Conservation (phyloP, 2,888 invertebrate genomes). For the Nyleta sp. region DNA sequence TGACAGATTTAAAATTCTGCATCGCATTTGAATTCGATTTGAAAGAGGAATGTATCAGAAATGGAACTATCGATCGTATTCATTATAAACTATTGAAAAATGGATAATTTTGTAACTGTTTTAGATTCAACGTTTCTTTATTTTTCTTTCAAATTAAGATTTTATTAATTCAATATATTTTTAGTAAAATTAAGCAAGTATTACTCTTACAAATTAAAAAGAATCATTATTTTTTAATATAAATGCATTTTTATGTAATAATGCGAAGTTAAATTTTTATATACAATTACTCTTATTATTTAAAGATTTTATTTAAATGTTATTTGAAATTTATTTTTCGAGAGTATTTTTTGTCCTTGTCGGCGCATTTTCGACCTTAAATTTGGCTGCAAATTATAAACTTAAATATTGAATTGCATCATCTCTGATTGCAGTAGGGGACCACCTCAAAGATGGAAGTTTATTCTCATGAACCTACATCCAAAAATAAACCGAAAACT, state of each 20-base stretch:
- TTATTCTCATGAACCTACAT: constrained; percentile 20
- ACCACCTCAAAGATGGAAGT: constrained; percentile 46
- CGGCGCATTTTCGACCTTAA: too few species aligned
- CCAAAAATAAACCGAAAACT: constrained; percentile 30
- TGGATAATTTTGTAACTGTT: constrained; percentile 9
- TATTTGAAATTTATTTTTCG: too few species aligned
- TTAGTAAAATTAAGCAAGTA: too few species aligned
- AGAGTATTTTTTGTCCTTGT: too few species aligned
- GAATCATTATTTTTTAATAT: too few species aligned
- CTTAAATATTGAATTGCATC: constrained; percentile 11
- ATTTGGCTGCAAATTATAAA: too few species aligned
- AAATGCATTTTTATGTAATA: too few species aligned
- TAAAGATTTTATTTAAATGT: too few species aligned
- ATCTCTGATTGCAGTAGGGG: constrained; percentile 11
- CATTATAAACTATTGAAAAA: constrained; percentile 42
- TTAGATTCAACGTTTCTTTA: neutral
- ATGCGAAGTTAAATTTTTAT: too few species aligned
- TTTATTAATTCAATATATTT: too few species aligned
- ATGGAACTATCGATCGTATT: constrained; percentile 37
- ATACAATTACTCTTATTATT: too few species aligned
- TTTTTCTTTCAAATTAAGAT: neutral
- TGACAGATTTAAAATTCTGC: constrained; percentile 54
- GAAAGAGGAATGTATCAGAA: constrained; percentile 39
- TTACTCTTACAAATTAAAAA: too few species aligned
- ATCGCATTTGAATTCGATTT: constrained; percentile 49